Base-by-base conservation (phyloP, 1,140 invertebrate genomes). In the Zaprionus capensis region DNA sequence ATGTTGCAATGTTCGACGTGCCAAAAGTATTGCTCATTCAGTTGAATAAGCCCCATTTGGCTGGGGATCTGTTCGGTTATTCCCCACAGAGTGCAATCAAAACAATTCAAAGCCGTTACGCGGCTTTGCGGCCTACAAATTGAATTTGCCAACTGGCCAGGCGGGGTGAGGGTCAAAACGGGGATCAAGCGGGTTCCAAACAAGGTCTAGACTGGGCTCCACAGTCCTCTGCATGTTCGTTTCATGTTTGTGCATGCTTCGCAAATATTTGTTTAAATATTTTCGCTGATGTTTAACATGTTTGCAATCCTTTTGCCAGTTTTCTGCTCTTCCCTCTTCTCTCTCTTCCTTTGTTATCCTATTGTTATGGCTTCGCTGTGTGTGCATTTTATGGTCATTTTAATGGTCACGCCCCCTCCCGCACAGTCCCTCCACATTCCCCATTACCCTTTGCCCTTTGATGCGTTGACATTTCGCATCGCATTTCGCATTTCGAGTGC, bases 231-330 rank as follows among this genome's bases (percentile, higher is more conserved):
- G n/a, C 46, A n/a, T 41, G 4, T 20, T 51, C 69, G 51, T 44
- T 71, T 49, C 57, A 66, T 67, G 56, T 71, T 75, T 72, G 67
- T 63, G 63, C 51, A 76, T 81, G 70, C 62, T 74, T 17, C 28
- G 76, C 69, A 80, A 82, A 82, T 82, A 84, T 84, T 83, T 76
- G 68, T 74, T 78, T 71, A 68, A 81, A 85, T 85, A 84, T 84
- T 78, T 71, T 69, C 67, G 64, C 71, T 72, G 63, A 83, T 78
- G 66, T 69, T 75, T 81, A 76, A 81, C 63, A 81, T 82, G 69
- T 79, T 84, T 83, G 62, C 74, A 46, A 58, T 31, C 58, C 58
- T 64, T 65, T 66, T 59, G 41, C 41, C 41, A 17, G n/a, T 59
- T 51, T 51, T 57, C 7, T 28, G 31, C 9, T 34, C 9, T 11